Conservation (phyloP, 2,797 vertebrate genomes). For the Arctocebus calabarensis region DNA sequence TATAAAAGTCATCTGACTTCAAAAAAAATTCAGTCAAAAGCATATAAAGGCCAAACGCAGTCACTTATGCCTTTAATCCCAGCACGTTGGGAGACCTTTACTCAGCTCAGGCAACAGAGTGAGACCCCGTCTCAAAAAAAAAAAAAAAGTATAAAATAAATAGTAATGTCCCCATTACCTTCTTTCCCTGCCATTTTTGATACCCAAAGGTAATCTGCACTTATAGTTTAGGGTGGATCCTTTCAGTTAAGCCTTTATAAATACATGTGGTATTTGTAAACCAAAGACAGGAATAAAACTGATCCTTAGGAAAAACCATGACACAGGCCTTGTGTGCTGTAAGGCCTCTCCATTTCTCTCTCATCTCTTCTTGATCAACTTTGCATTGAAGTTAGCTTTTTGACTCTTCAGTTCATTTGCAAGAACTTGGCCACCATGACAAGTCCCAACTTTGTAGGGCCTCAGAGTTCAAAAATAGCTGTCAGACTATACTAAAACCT, state of each 20-base stretch:
- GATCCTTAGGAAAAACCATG: background rate
- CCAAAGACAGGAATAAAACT: background rate
- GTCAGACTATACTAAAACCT: background rate
- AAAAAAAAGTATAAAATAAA: background rate
- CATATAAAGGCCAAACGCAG: background rate
- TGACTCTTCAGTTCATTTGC: background rate
- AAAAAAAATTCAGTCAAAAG: background rate
- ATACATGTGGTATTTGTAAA: background rate
- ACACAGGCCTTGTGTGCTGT: background rate
- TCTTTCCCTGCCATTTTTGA: background rate
- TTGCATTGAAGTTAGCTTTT: background rate
- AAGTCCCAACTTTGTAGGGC: background rate
- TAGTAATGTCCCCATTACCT: background rate
- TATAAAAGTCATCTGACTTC: background rate
- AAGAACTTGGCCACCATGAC: background rate
- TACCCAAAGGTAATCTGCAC: background rate
- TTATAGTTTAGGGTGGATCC: background rate
- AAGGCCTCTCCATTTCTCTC: background rate
- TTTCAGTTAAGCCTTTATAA: constrained; percentile 10
- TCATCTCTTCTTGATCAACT: background rate
- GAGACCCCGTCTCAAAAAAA: background rate
- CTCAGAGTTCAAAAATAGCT: constrained; percentile 1
- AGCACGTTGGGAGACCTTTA: background rate
- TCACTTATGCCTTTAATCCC: background rate
- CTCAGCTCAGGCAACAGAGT: background rate